Conservation (phyloP, 2,113 vertebrate species). For the Pseudois nayaur region DNA sequence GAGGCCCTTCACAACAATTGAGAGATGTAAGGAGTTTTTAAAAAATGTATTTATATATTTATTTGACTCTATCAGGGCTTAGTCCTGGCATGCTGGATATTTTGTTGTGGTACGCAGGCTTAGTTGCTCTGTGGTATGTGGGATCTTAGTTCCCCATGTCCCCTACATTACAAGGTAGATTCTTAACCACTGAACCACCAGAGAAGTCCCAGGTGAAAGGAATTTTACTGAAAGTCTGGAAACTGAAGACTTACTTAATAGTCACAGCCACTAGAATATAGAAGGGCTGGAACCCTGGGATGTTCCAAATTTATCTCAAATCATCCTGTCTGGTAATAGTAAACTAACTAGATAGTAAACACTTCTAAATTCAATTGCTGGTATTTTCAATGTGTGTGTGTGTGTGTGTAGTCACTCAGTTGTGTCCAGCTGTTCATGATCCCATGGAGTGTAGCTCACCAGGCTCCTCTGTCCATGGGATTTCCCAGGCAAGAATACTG, state of each 20-base stretch:
- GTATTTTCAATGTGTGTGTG: background rate
- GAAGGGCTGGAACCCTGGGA: background rate
- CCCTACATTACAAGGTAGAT: background rate
- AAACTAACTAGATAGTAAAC: background rate
- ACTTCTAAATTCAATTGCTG: background rate
- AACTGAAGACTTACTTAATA: background rate
- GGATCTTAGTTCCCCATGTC: background rate
- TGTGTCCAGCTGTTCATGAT: background rate
- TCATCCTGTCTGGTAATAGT: background rate
- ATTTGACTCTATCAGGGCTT: background rate
- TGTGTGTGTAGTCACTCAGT: background rate
- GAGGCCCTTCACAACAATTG: background rate
- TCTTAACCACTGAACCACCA: background rate
- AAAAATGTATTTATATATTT: background rate
- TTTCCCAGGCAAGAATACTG: background rate
- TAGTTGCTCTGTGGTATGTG: background rate
- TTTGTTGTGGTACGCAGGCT: background rate
- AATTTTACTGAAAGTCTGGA: background rate
- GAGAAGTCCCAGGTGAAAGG: background rate
- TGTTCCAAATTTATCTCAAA: background rate
- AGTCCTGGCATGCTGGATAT: background rate
- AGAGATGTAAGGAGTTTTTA: background rate
- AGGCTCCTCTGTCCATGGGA: background rate
- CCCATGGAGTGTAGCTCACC: background rate
- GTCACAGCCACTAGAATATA: background rate